Percentiles rank a stretch among this genome's conserved stretches.
Conservation (phyloP, 2,113 vertebrate genomes). For the Ellobius talpinus region DNA sequence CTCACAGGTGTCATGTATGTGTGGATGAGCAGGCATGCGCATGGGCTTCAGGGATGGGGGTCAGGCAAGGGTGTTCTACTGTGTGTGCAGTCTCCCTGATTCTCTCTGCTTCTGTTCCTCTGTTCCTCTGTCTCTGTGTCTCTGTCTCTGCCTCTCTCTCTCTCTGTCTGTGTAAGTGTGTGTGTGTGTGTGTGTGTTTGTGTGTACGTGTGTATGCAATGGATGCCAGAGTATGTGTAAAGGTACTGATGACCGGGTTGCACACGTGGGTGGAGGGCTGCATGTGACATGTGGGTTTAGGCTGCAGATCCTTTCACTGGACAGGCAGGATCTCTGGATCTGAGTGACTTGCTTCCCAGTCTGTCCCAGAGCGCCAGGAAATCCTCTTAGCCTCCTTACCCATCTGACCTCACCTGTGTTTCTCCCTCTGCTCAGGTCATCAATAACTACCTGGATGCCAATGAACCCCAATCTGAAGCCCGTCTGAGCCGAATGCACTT, state of each 20-base stretch:
- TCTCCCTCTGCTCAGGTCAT: constrained; percentile 81
- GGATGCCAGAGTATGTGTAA: background rate
- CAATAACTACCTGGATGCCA: constrained; percentile 89
- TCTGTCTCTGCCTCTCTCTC: background rate
- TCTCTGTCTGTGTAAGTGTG: background rate
- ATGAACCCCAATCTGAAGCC: background rate
- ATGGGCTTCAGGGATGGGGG: background rate
- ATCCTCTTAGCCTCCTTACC: background rate
- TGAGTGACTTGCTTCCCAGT: background rate
- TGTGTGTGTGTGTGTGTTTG: background rate
- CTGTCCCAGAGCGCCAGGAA: background rate
- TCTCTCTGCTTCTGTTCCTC: background rate
- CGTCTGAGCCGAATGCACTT: constrained; percentile 89
- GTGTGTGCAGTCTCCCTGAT: background rate
- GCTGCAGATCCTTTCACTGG: background rate
- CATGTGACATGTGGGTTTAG: background rate
- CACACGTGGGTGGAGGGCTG: background rate
- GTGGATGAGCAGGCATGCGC: rapidly evolving
- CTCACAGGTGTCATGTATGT: background rate
- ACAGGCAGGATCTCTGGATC: background rate
- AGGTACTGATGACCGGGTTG: background rate
- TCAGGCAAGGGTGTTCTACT: background rate
- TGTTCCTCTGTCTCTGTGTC: background rate
- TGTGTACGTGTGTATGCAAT: background rate
- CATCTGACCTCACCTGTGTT: background rate